A percentile compares a stretch with the other conserved stretches of the same genome.
Evolutionary conservation across 2,888 invertebrate species (phyloP).

Genomic region (Hirudinaria manillensis): DNA sequence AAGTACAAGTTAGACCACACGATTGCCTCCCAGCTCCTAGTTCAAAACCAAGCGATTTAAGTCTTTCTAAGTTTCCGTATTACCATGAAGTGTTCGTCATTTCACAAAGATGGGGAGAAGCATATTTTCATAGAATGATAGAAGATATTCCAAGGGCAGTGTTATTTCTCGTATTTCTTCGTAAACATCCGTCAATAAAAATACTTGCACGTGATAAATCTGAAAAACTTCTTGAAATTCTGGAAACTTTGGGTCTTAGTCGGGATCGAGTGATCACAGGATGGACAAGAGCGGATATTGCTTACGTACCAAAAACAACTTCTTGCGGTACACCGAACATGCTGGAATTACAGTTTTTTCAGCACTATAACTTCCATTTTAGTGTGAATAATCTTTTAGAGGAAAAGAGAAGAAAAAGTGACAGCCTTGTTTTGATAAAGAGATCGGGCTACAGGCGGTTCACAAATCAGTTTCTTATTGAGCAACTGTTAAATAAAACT

Average conservation of each 20-base stretch:
- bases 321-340: constrained; percentile 37
- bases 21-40: background rate
- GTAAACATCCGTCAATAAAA: constrained; percentile 30
- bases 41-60: background rate
- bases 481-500: background rate
- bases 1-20: background rate
- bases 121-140: constrained; percentile 38
- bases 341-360: constrained; percentile 33
- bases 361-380: constrained; percentile 16
- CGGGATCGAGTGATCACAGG: constrained; percentile 36
- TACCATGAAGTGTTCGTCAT: constrained; percentile 40
- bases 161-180: constrained; percentile 37
- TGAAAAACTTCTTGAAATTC: constrained; percentile 30
- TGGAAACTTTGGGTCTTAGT: constrained; percentile 35
- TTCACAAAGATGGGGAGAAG: constrained; percentile 37
- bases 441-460: constrained; percentile 30
- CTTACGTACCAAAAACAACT: constrained; percentile 37
- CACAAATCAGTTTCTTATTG: constrained; percentile 25
- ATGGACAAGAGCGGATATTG: constrained; percentile 34
- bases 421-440: constrained; percentile 33
- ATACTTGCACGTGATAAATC: constrained; percentile 35
- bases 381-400: background rate
- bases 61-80: background rate
- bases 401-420: background rate
- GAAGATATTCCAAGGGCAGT: constrained; percentile 38